Evolutionary conservation across 2,113 vertebrate genomes (phyloP).

Genomic region (Antechinus stuartii): DNA sequence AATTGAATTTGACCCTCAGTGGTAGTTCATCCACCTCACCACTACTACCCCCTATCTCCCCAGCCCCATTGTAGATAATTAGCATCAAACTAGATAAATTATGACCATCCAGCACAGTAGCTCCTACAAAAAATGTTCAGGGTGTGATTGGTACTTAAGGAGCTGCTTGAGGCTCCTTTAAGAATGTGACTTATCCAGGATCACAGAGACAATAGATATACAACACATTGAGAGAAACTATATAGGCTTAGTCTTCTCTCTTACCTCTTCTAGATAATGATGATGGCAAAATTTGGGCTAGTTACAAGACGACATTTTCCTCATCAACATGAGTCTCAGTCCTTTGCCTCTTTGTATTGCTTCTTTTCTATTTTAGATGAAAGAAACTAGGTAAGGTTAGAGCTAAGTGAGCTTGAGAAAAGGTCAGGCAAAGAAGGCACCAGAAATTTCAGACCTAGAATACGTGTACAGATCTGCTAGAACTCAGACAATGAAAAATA

Average conservation of each 20-base stretch:
- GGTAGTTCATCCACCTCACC: background rate
- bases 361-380: background rate
- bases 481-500: background rate
- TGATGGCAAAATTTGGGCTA: background rate
- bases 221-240: background rate
- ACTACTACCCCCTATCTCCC: too few relatives aligned
- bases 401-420: background rate
- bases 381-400: background rate
- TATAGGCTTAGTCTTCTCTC: background rate
- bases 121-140: background rate
- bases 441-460: background rate
- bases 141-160: background rate
- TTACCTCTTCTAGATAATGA: background rate
- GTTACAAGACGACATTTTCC: background rate
- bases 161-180: background rate
- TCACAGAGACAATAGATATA: background rate
- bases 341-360: background rate
- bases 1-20: background rate
- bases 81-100: background rate
- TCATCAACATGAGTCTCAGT: background rate
- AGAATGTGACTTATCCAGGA: background rate
- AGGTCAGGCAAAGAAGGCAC: background rate
- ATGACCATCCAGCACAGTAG: background rate
- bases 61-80: background rate
- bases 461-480: background rate